A percentile compares a stretch with the other conserved stretches of the same genome.
Conservation (phyloP, 2,113 vertebrate genomes). For the Chionis minor region DNA sequence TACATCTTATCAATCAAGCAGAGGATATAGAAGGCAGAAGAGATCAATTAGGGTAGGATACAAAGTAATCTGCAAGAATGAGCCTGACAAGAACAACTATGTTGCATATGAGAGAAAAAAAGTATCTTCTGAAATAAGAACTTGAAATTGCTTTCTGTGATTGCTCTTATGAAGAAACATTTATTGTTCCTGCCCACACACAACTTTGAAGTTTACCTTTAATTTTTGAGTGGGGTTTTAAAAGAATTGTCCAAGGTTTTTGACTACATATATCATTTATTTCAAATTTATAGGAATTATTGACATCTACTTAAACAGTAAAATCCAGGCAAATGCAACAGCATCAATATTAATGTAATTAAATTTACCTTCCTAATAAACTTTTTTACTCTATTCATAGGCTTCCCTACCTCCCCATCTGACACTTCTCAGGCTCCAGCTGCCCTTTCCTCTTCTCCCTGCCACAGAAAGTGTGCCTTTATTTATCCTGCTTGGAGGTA, state of each 20-base stretch:
- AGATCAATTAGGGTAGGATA: background rate
- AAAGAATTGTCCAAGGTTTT: background rate
- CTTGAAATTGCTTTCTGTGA: background rate
- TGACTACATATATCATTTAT: background rate
- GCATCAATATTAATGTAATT: background rate
- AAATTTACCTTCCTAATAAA: background rate
- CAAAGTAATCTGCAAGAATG: fast-evolving
- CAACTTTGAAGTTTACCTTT: background rate
- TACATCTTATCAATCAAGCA: background rate
- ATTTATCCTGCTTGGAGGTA: background rate
- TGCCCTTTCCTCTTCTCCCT: background rate
- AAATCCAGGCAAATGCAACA: background rate
- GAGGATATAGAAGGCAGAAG: background rate
- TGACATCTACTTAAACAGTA: background rate
- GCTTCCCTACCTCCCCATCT: background rate
- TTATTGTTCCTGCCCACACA: background rate
- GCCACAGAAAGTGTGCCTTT: background rate
- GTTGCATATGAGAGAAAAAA: background rate
- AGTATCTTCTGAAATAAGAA: background rate
- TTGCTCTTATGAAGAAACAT: background rate
- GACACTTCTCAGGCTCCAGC: background rate
- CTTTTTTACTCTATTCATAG: background rate
- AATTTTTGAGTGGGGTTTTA: background rate
- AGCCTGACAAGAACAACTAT: background rate
- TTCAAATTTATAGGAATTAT: background rate